Base-by-base conservation (phyloP, 2,797 vertebrate genomes). In the Acropternis orthonyx region DNA sequence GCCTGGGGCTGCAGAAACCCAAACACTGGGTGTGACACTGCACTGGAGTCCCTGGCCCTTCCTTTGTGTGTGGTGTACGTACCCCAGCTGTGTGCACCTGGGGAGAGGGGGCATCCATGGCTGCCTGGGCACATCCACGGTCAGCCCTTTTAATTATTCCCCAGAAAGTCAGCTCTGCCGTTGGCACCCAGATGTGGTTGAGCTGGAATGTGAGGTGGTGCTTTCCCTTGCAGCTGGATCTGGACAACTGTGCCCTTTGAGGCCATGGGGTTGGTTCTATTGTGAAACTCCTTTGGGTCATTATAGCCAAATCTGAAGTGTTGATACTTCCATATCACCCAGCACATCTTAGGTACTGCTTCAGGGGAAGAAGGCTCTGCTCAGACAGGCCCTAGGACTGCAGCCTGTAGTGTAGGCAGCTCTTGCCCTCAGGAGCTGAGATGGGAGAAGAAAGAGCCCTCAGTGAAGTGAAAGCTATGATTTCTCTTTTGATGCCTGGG, bases 201-300 rank as follows among this genome's bases (percentile, higher is more conserved):
- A 65, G 76, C 88, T 95, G 93, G 69, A 89, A 81, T 86, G 68
- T 58, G 68, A 85, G 49, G 52, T 71, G 92, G 9, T 91, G 79
- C 85, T 85, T 55, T 71, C 56, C 30, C 61, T 74, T 69, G 37
- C 85, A 91, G 75, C 78, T 89, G 87, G 52, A 43, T 55, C 61
- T 92, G 51, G 58, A 80, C 76, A 74, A 7, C 75, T 41, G 19
- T 86, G 65, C 39, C 52, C 5, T 2, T 34, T 51, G 82, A 58
- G 69, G 54, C 82, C 51, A 3, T 6, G 66, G 55, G 69, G 62
- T 18, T 86, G 87, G 24, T 88, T 58, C 79, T 93, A 4, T 81
- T 94, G 88, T 93, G 92, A 81, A 95, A 92, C 76, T 81, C 24
- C 77, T 81, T 67, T 72, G 88, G 51, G 66, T 86, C 48, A 2